phyloP scores from a whole-genome alignment of 2,888 invertebrate species.

The Macrophya annulata region DNA sequence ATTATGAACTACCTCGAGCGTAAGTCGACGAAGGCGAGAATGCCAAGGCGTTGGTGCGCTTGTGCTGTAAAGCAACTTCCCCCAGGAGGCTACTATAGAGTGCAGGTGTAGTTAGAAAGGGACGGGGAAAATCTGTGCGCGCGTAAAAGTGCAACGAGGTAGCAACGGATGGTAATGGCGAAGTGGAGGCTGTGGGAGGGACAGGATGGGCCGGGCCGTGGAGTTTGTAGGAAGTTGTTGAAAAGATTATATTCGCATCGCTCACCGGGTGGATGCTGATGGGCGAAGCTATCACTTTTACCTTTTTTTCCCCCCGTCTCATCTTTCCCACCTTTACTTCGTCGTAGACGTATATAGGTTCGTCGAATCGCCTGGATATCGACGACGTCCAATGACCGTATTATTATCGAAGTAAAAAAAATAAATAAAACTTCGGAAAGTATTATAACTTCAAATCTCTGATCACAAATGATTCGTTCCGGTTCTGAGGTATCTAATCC shows the following conservation, averaged over 20 bases:
- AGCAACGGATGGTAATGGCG: constrained; percentile 54
- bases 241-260: constrained; percentile 55
- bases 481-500: neutral
- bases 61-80: constrained; percentile 48
- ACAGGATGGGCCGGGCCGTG: constrained; percentile 42
- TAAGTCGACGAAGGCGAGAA: constrained; percentile 43
- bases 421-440: neutral
- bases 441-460: neutral
- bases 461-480: neutral
- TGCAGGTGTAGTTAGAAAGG: constrained; percentile 46
- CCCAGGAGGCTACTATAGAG: constrained; percentile 36
- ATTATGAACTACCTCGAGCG: constrained; percentile 52
- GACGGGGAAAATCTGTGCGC: constrained; percentile 50
- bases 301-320: constrained; percentile 16
- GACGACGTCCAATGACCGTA: neutral
- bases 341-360: neutral
- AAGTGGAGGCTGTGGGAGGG: constrained; percentile 46
- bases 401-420: neutral
- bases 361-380: neutral
- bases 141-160: constrained; percentile 52
- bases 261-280: constrained; percentile 52
- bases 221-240: constrained; percentile 53
- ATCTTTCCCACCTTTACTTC: neutral
- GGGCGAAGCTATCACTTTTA: constrained; percentile 43
- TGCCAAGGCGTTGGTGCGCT: constrained; percentile 38